Conservation (phyloP, 1,140 invertebrate genomes). For the Lepeophtheirus salmonis region DNA sequence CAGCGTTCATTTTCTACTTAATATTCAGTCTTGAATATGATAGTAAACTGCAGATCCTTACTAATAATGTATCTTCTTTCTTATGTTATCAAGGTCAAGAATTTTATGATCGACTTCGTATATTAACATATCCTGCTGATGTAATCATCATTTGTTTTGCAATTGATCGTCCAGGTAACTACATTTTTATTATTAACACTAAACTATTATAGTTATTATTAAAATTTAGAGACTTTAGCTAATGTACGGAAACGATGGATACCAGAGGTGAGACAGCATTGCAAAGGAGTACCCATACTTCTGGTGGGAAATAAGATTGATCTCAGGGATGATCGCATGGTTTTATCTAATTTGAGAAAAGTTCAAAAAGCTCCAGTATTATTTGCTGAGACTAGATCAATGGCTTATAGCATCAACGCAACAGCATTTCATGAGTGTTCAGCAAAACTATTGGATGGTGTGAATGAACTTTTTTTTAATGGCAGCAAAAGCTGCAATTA, state of each 20-base stretch:
- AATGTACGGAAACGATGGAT: conserved; percentile 5
- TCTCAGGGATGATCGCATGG: conserved; percentile 92
- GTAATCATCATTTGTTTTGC: conserved; percentile 11
- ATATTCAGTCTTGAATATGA: too few relatives aligned
- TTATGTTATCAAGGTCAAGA: too few relatives aligned
- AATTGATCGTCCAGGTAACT: conserved; percentile 1
- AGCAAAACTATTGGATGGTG: conserved; percentile 36
- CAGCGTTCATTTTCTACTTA: too few relatives aligned
- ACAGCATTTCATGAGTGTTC: conserved; percentile 37
- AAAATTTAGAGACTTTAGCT: background rate
- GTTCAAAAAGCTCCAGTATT: background rate
- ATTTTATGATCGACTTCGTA: conserved; percentile 7
- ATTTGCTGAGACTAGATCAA: conserved; percentile 29
- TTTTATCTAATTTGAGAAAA: conserved; percentile 62
- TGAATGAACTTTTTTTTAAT: conserved; percentile 36
- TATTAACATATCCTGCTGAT: conserved; percentile 7
- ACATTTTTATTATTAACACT: background rate
- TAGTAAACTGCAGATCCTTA: too few relatives aligned
- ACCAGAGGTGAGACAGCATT: conserved; percentile 3
- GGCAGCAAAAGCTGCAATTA: conserved; percentile 36
- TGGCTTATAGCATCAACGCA: conserved; percentile 36
- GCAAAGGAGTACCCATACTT: conserved; percentile 78
- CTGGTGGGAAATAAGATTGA: conserved; percentile 99
- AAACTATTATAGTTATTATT: background rate
- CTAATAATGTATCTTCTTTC: too few relatives aligned